These are phyloP conservation scores for Sarcophilus harrisii DNA, from an alignment of 2,797 vertebrate species.

Conservation along the genomic window DNA sequence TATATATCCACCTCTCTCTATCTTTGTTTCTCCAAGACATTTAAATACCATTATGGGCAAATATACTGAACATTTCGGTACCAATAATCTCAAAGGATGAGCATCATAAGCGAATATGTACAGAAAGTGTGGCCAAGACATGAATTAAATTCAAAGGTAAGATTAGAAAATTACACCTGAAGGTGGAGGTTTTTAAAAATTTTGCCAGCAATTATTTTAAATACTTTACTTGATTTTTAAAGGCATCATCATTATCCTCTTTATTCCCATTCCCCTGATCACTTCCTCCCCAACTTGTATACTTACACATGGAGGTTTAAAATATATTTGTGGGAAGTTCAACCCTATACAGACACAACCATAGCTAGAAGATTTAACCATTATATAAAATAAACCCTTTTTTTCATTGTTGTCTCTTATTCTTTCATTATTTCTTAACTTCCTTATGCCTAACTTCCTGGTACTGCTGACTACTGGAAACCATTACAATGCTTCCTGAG, in stretches of 20 bases:
- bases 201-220: constrained; percentile 23
- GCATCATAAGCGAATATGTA: not conserved
- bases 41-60: constrained; percentile 7
- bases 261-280: not conserved
- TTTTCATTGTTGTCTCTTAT: not conserved
- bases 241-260: not conserved
- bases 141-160: not conserved
- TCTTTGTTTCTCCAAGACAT: not conserved
- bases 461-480: constrained; percentile 13
- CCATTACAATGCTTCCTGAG: constrained; percentile 21
- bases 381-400: not conserved
- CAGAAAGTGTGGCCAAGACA: not conserved
- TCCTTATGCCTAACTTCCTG: constrained; percentile 24
- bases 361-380: constrained; percentile 22
- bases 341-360: not conserved
- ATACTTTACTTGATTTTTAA: not conserved
- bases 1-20: constrained; percentile 38
- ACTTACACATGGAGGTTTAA: not conserved
- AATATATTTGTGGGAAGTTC: not conserved
- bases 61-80: constrained; percentile 25
- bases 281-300: not conserved
- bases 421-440: constrained; percentile 2
- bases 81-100: constrained; percentile 10
- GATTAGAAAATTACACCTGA: constrained; percentile 17
- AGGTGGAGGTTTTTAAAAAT: constrained; percentile 12